Percentiles rank a stretch among this genome's conserved stretches.
Conservation (phyloP, 2,888 invertebrate genomes). For the Luperina nickerlii region DNA sequence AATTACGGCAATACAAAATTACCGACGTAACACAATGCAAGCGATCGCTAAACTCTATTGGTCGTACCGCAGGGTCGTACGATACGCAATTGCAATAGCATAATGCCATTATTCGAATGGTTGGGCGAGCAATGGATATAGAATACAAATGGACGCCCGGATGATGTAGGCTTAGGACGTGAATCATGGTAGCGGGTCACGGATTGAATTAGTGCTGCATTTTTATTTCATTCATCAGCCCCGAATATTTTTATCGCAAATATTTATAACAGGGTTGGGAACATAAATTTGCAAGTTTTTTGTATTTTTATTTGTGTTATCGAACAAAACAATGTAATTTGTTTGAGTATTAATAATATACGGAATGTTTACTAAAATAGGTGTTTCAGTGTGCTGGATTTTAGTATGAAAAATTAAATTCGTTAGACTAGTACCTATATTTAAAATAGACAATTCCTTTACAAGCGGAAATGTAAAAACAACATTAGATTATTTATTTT, state of each 20-base stretch:
- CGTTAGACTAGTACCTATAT: too few species aligned
- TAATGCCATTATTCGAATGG: conserved; percentile 56
- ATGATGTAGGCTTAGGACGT: conserved; percentile 58
- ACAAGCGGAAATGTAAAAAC: background rate
- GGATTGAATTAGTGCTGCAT: conserved; percentile 54
- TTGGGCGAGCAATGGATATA: conserved; percentile 50
- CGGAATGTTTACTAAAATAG: conserved; percentile 11
- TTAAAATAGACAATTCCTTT: too few species aligned
- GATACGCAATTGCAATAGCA: conserved; percentile 56
- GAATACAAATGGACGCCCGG: conserved; percentile 61
- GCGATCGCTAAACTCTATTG: conserved; percentile 49
- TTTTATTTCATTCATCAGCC: conserved; percentile 53
- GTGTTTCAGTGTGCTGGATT: background rate
- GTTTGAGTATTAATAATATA: conserved; percentile 9
- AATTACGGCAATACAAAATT: conserved; percentile 22
- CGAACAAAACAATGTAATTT: conserved; percentile 12
- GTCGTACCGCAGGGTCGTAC: conserved; percentile 11
- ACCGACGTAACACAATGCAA: conserved; percentile 18
- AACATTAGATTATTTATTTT: background rate
- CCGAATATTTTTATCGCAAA: conserved; percentile 38
- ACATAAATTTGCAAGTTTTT: conserved; percentile 37
- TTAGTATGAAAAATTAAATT: background rate
- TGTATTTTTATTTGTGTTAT: conserved; percentile 16
- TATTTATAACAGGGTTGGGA: conserved; percentile 41
- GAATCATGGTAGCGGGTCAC: conserved; percentile 51